These are phyloP conservation scores for Helicoverpa zea DNA, from an alignment of 1,140 invertebrate genomes.

Conservation along the genomic window DNA sequence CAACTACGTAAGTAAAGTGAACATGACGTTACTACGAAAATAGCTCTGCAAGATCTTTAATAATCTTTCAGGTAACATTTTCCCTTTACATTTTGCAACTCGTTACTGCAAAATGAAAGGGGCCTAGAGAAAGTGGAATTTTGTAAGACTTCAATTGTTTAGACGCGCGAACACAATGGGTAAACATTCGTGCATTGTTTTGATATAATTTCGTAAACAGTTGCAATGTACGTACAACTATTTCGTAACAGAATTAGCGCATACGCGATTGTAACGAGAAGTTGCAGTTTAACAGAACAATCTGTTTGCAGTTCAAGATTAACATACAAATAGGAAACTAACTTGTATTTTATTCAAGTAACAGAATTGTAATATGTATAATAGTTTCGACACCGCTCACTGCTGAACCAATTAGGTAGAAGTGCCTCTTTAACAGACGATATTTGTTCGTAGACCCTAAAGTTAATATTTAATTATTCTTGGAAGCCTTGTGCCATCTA, in stretches of 20 bases:
- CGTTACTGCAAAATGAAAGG: neutral
- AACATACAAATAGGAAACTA: constrained; percentile 19
- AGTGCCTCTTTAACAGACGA: constrained; percentile 27
- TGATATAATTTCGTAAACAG: constrained; percentile 1
- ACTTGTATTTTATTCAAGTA: constrained; percentile 3
- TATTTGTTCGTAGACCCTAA: constrained; percentile 41
- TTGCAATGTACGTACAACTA: constrained; percentile 3
- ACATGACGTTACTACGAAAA: neutral
- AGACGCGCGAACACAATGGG: neutral
- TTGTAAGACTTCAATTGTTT: constrained; percentile 5
- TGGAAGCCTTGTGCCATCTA: constrained; percentile 33
- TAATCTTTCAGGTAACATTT: neutral
- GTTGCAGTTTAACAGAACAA: constrained; percentile 12
- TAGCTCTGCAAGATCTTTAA: neutral
- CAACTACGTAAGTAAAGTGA: neutral
- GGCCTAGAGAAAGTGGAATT: neutral
- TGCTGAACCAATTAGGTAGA: constrained; percentile 21
- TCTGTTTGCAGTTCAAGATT: constrained; percentile 11
- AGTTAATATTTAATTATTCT: constrained; percentile 50
- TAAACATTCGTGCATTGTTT: constrained; percentile 13
- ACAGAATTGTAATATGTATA: neutral
- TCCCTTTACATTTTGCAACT: constrained; percentile 1
- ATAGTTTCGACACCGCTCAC: neutral
- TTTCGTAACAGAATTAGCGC: constrained; percentile 2
- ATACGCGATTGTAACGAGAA: neutral